Percentiles rank a stretch among this genome's conserved stretches.
Conservation (phyloP, 2,888 invertebrate genomes). For the Vannuccia rotundouncinata region DNA sequence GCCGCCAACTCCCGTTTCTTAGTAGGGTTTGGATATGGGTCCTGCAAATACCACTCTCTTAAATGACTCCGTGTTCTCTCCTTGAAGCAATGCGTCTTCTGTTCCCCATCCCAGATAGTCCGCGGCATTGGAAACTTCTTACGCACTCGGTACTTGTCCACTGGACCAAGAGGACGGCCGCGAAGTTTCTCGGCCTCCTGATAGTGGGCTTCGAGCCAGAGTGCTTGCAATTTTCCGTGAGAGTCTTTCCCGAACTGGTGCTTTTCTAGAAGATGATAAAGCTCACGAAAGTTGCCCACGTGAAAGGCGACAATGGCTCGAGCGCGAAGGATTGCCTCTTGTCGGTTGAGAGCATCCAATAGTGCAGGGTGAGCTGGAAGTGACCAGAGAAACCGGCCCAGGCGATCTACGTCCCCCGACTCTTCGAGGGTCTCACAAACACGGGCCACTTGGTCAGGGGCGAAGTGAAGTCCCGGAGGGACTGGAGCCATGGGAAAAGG, state of each 20-base stretch:
- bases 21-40: slow-evolving; percentile 87
- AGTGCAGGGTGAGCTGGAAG: slow-evolving; percentile 77
- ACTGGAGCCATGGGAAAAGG: neutral
- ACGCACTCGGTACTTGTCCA: slow-evolving; percentile 82
- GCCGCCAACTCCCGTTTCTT: slow-evolving; percentile 83
- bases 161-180: slow-evolving; percentile 79
- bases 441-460: slow-evolving; percentile 40
- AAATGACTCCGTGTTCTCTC: slow-evolving; percentile 83
- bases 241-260: slow-evolving; percentile 81
- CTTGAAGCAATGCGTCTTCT: slow-evolving; percentile 93
- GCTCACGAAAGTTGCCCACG: slow-evolving; percentile 77
- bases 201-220: slow-evolving; percentile 90
- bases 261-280: slow-evolving; percentile 79
- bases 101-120: slow-evolving; percentile 91
- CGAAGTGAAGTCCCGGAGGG: neutral
- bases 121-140: slow-evolving; percentile 86
- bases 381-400: slow-evolving; percentile 80
- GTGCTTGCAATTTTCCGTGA: slow-evolving; percentile 76
- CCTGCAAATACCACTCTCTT: slow-evolving; percentile 95
- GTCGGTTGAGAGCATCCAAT: slow-evolving; percentile 70
- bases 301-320: slow-evolving; percentile 81
- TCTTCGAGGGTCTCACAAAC: slow-evolving; percentile 57
- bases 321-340: slow-evolving; percentile 75
- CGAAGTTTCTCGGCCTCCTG: slow-evolving; percentile 83
- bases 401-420: slow-evolving; percentile 60